phyloP scores from a whole-genome alignment of 2,797 vertebrate species.

The Mycteria americana region DNA sequence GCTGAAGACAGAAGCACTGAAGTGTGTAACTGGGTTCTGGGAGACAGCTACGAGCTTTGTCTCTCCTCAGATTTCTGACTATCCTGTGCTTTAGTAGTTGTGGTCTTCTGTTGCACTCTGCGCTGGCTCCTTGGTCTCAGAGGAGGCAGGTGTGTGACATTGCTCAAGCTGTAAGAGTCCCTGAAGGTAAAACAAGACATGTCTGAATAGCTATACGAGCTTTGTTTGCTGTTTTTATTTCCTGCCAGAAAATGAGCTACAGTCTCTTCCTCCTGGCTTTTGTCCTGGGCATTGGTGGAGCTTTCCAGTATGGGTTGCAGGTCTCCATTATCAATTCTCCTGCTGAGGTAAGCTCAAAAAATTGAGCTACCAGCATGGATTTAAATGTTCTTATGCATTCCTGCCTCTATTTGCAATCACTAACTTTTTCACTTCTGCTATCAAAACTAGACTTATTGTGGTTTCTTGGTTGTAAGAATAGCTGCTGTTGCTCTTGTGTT shows the following conservation, averaged over 20 bases:
- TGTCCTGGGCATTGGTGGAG: slow-evolving; percentile 81
- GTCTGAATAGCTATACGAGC: background rate
- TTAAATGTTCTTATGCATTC: background rate
- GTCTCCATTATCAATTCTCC: slow-evolving; percentile 82
- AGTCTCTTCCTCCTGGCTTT: slow-evolving; percentile 76
- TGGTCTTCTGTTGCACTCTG: background rate
- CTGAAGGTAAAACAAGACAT: background rate
- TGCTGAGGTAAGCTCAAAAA: slow-evolving; percentile 75
- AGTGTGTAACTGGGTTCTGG: slow-evolving; percentile 11
- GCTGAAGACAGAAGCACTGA: slow-evolving; percentile 16
- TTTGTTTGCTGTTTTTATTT: background rate
- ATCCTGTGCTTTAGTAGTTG: background rate
- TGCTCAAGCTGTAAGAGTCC: background rate
- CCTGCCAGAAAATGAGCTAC: slow-evolving; percentile 72
- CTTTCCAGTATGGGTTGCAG: slow-evolving; percentile 82
- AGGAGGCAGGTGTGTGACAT: background rate
- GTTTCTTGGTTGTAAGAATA: background rate
- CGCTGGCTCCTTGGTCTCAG: accelerated
- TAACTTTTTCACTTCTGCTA: background rate
- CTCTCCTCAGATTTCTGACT: background rate
- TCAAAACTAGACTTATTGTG: background rate
- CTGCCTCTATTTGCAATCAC: background rate
- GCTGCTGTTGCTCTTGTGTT: background rate
- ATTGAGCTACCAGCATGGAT: background rate
- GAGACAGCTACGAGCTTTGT: background rate